phyloP scores from a whole-genome alignment of 2,797 vertebrate species.

The Spatula versicolor region DNA sequence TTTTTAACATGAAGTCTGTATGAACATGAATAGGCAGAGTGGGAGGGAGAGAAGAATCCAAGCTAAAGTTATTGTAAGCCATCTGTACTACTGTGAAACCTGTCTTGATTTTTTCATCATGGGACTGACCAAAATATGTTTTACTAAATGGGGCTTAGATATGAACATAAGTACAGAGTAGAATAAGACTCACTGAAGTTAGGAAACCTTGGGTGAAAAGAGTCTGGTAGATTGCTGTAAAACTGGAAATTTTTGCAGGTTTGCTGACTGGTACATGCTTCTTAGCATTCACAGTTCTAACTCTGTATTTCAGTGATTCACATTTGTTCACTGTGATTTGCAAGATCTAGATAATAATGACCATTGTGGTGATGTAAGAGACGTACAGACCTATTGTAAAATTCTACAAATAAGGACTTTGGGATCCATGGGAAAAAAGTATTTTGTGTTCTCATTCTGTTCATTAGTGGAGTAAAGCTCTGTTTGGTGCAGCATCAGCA shows the following conservation, averaged over 20 bases:
- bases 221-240: not conserved
- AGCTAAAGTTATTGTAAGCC: not conserved
- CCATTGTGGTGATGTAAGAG: constrained; percentile 35
- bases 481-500: not conserved
- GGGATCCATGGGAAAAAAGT: not conserved
- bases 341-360: not conserved
- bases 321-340: constrained; percentile 10
- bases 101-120: not conserved
- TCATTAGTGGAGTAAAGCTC: not conserved
- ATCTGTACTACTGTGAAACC: not conserved
- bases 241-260: not conserved
- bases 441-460: constrained; percentile 23
- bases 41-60: not conserved
- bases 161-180: accelerated
- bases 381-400: not conserved
- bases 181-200: not conserved
- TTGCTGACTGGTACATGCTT: not conserved
- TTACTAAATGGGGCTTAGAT: not conserved
- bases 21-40: not conserved
- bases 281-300: not conserved
- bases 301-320: not conserved
- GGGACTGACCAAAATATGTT: not conserved
- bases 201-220: not conserved
- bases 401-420: not conserved
- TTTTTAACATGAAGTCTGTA: not conserved